Evolutionary conservation across 2,888 invertebrate species (phyloP), one percentile per base, ranked within the genome.

Genomic region (Vanessa cardui): DNA sequence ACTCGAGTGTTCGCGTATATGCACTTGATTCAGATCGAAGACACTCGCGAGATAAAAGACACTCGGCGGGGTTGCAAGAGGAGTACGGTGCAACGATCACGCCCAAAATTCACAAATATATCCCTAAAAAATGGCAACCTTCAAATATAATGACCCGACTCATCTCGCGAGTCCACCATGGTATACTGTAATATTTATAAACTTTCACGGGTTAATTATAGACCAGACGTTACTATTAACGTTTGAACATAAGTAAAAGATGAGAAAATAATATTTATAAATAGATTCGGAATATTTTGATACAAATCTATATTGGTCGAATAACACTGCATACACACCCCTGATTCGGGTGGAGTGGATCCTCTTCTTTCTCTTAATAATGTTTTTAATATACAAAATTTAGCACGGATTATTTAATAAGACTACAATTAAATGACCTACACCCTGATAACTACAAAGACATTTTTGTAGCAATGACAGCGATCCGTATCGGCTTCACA

Each of bases 191-290:
- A 91, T 92, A 92, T 93, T 92, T 92, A 91, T 91, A 92, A 90
- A 92, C 91, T 92, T 92, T 89, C 90, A 87, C 86, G 82, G 83
- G 88, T 89, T 91, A 92, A 90, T 92, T 90, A 89, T 92, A 92
- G 92, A 89, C 83, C 89, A 89, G 90, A 91, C 90, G 91, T 87
- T 91, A 90, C 90, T 91, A 91, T 90, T 91, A 92, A 90, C 89
- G 90, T 89, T 91, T 88, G 90, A 90, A 92, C 92, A 90, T 90
- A 92, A 91, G 92, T 90, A 92, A 93, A 93, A 90, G 91, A 87
- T 89, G 88, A 89, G 91, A 92, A 92, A 93, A 92, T 92, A 92
- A 92, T 93, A 92, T 93, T 92, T 93, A 93, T 92, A 93, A 93
- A 93, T 93, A 93, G 92, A 91, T 92, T 89, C 78, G 83, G 89